phyloP scores from a whole-genome alignment of 2,888 invertebrate genomes.

The Neoascia interrupta region DNA sequence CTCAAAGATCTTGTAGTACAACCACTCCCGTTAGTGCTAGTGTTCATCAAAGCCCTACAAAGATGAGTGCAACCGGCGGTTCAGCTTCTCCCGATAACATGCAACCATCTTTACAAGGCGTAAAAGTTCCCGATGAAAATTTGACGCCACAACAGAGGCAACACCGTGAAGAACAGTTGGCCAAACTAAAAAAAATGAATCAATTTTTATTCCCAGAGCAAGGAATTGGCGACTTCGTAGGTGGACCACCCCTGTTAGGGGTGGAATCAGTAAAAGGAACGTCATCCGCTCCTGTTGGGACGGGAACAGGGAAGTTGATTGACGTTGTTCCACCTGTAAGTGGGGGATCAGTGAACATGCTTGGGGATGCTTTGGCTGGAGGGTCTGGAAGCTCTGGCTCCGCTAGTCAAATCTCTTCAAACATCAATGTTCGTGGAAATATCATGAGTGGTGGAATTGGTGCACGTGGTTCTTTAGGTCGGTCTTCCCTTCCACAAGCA shows the following conservation, averaged over 20 bases:
- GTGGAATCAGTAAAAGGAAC: slow-evolving; percentile 44
- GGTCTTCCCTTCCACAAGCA: slow-evolving; percentile 44
- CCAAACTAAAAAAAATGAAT: slow-evolving; percentile 93
- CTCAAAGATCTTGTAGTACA: slow-evolving; percentile 50
- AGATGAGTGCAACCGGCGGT: slow-evolving; percentile 59
- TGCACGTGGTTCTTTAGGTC: slow-evolving; percentile 40
- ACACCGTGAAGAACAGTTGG: slow-evolving; percentile 95
- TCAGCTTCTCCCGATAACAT: slow-evolving; percentile 73
- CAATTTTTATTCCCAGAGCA: slow-evolving; percentile 94
- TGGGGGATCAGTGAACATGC: slow-evolving; percentile 43
- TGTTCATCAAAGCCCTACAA: slow-evolving; percentile 60
- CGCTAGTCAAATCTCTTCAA: slow-evolving; percentile 51
- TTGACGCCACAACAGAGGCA: slow-evolving; percentile 97
- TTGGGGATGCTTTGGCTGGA: slow-evolving; percentile 42
- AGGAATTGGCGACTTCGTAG: slow-evolving; percentile 70
- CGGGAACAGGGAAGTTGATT: slow-evolving; percentile 51
- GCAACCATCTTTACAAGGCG: slow-evolving; percentile 85
- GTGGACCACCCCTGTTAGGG: slow-evolving; percentile 43
- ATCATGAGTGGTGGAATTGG: slow-evolving; percentile 45
- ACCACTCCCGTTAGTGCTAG: slow-evolving; percentile 43
- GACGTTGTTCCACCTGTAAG: slow-evolving; percentile 66
- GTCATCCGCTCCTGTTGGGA: slow-evolving; percentile 25
- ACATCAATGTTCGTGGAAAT: slow-evolving; percentile 54
- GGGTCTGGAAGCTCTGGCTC: slow-evolving; percentile 33
- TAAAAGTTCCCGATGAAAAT: slow-evolving; percentile 97